Conservation (phyloP, 2,888 invertebrate genomes). For the Muscina levida region DNA sequence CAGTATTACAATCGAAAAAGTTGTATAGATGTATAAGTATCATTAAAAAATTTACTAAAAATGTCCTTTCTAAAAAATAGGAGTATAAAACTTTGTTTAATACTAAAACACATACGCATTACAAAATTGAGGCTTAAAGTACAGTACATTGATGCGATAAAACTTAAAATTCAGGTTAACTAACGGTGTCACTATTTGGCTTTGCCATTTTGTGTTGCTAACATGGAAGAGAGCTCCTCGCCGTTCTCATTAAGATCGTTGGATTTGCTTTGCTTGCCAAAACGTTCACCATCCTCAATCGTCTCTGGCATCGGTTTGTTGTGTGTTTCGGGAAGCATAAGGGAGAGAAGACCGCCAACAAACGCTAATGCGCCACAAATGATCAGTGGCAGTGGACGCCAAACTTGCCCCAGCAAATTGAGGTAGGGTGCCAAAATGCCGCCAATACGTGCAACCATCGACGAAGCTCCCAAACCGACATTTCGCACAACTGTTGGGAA, state of each 20-base stretch:
- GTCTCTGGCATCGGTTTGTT: conserved; percentile 90
- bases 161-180: too few relatives aligned
- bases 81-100: conserved; percentile 22
- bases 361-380: conserved; percentile 88
- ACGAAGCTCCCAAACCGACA: conserved; percentile 91
- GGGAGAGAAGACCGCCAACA: conserved; percentile 86
- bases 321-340: conserved; percentile 89
- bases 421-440: conserved; percentile 86
- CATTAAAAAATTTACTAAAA: conserved; percentile 14
- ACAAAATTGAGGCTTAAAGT: background rate
- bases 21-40: too few relatives aligned
- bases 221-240: conserved; percentile 72
- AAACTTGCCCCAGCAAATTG: conserved; percentile 84
- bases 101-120: conserved; percentile 14
- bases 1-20: background rate
- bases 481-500: conserved; percentile 90
- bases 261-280: conserved; percentile 79
- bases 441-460: conserved; percentile 93
- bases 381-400: conserved; percentile 86
- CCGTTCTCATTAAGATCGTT: conserved; percentile 57
- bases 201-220: conserved; percentile 54
- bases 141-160: background rate
- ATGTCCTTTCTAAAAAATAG: background rate
- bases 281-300: conserved; percentile 88
- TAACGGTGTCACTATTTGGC: conserved; percentile 22